These are phyloP conservation scores for Uria aalge DNA, from an alignment of 2,113 vertebrate genomes.

Conservation along the genomic window DNA sequence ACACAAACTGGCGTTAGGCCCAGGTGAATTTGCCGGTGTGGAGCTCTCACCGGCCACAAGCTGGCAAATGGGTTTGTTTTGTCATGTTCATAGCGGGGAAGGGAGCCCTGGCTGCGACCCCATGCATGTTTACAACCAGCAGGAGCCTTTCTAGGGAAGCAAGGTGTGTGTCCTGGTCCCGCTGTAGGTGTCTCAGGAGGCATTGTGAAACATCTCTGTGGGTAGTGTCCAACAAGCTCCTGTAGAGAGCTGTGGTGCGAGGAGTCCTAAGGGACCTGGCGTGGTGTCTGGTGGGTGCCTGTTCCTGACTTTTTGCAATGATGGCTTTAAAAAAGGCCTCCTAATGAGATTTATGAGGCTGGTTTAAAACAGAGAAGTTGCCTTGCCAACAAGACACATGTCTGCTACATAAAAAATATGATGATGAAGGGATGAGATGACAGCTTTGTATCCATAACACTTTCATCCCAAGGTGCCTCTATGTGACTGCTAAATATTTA, in stretches of 20 bases:
- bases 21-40: not conserved
- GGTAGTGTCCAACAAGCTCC: not conserved
- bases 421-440: conserved; percentile 59
- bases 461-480: conserved; percentile 72
- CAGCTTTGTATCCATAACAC: conserved; percentile 57
- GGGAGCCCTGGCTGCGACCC: not conserved
- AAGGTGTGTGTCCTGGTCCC: not conserved
- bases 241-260: not conserved
- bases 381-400: conserved; percentile 67
- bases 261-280: not conserved
- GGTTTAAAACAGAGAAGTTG: conserved; percentile 59
- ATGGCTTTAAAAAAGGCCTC: conserved; percentile 17
- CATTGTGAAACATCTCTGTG: accelerated
- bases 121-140: not conserved
- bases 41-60: not conserved
- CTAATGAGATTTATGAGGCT: conserved; percentile 47
- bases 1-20: not conserved
- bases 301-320: not conserved
- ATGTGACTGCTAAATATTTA: conserved; percentile 62
- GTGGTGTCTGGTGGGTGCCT: not conserved
- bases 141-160: not conserved
- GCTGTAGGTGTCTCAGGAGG: not conserved
- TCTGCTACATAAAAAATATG: conserved; percentile 61
- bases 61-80: not conserved
- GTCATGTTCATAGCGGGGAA: not conserved